Evolutionary conservation across 2,113 vertebrate species (phyloP).

Genomic region (Nannospalax galili): DNA sequence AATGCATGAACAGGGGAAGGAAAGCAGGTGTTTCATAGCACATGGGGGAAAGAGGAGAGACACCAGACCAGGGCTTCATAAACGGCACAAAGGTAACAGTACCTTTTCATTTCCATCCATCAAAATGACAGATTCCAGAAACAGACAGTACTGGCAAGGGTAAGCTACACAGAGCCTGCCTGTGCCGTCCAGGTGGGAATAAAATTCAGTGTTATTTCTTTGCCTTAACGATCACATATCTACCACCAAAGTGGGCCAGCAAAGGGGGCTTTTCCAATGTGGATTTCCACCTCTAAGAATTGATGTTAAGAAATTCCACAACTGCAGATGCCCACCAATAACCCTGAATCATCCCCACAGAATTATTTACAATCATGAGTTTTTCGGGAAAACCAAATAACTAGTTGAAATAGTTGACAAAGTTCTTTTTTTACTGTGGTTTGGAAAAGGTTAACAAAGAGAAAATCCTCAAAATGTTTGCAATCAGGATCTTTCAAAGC

Average conservation of each 20-base stretch:
- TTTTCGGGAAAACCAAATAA: background rate
- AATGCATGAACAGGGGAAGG: background rate
- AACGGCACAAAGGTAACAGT: background rate
- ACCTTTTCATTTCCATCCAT: constrained; percentile 8
- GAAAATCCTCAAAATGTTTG: background rate
- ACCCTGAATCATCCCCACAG: background rate
- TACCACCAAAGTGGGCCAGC: background rate
- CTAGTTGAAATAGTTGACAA: background rate
- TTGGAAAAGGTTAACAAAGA: background rate
- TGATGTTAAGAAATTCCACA: background rate
- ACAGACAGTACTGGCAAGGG: background rate
- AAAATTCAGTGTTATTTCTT: background rate
- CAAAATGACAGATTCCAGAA: background rate
- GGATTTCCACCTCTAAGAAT: background rate
- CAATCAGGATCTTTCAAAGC: background rate
- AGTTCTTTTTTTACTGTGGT: background rate
- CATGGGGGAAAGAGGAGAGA: background rate
- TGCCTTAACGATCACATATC: background rate
- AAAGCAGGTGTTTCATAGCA: background rate
- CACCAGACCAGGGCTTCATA: background rate
- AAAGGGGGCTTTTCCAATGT: background rate
- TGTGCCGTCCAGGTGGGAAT: background rate
- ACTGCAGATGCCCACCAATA: background rate
- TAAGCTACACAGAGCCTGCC: background rate
- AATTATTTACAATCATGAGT: background rate